Percentiles rank a stretch among this genome's conserved stretches.
phyloP scores from a whole-genome alignment of 1,140 invertebrate genomes.

The Heliconius eleuchia region DNA sequence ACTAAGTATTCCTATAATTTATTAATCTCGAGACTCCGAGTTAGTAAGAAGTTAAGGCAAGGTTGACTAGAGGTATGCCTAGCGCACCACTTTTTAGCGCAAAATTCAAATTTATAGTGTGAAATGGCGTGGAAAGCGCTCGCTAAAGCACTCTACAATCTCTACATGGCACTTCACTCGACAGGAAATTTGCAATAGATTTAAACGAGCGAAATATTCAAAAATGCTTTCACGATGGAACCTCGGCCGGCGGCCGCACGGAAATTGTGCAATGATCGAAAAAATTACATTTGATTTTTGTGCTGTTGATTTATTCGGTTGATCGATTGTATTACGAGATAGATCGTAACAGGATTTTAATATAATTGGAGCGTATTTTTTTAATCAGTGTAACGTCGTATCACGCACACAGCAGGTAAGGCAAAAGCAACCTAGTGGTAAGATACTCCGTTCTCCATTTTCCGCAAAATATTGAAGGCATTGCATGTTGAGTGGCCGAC shows the following conservation, averaged over 20 bases:
- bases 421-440: no score
- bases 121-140: constrained; percentile 51
- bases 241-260: constrained; percentile 28
- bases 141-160: constrained; percentile 49
- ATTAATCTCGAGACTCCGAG: not conserved
- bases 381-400: not conserved
- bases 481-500: no score
- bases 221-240: constrained; percentile 45
- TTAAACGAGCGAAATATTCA: constrained; percentile 46
- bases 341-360: not conserved
- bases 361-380: not conserved
- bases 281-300: constrained; percentile 32
- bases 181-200: constrained; percentile 56
- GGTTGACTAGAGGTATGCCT: not conserved
- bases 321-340: constrained; percentile 1
- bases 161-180: constrained; percentile 46
- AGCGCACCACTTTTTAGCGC: constrained; percentile 40
- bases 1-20: not conserved
- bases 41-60: not conserved
- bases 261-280: constrained; percentile 38
- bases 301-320: constrained; percentile 23
- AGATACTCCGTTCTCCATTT: no score
- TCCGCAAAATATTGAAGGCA: no score
- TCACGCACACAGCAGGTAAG: not conserved
- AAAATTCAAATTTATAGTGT: constrained; percentile 49